Evolutionary conservation across 2,888 invertebrate species (phyloP).

Genomic region (Charanyca ferruginea): DNA sequence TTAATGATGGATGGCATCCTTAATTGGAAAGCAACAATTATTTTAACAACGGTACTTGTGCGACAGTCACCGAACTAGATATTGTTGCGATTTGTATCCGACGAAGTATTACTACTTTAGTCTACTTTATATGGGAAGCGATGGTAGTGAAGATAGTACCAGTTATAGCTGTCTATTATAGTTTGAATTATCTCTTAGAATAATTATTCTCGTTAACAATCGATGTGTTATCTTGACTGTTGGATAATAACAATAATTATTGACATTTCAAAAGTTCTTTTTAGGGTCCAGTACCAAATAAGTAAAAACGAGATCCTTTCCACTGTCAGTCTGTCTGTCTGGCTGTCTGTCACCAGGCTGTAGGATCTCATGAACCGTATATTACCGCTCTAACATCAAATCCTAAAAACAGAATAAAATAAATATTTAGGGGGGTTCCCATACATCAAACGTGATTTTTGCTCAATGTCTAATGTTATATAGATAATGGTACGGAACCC

Average conservation of each 20-base stretch:
- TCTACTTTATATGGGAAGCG: conserved; percentile 23
- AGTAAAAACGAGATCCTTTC: too few species aligned
- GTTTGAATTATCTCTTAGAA: conserved; percentile 25
- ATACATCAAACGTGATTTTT: too few species aligned
- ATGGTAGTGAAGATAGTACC: conserved; percentile 15
- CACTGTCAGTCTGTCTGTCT: too few species aligned
- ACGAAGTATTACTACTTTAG: not conserved
- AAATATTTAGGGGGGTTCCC: too few species aligned
- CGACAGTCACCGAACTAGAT: conserved; percentile 32
- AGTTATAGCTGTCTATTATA: conserved; percentile 29
- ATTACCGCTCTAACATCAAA: too few species aligned
- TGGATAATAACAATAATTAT: conserved; percentile 26
- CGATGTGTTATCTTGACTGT: conserved; percentile 44
- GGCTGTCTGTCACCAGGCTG: too few species aligned
- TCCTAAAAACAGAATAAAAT: too few species aligned
- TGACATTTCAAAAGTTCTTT: conserved; percentile 15
- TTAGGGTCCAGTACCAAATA: too few species aligned
- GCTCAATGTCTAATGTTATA: too few species aligned
- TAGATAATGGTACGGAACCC: too few species aligned
- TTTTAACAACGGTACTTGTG: conserved; percentile 59
- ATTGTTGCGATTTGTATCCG: conserved; percentile 1
- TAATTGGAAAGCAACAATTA: conserved; percentile 66
- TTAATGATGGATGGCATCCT: conserved; percentile 60
- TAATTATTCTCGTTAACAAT: conserved; percentile 30
- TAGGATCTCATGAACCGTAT: too few species aligned